A percentile compares a stretch with the other conserved stretches of the same genome.
phyloP scores from a whole-genome alignment of 2,888 invertebrate genomes.

The Rapana venosa region DNA sequence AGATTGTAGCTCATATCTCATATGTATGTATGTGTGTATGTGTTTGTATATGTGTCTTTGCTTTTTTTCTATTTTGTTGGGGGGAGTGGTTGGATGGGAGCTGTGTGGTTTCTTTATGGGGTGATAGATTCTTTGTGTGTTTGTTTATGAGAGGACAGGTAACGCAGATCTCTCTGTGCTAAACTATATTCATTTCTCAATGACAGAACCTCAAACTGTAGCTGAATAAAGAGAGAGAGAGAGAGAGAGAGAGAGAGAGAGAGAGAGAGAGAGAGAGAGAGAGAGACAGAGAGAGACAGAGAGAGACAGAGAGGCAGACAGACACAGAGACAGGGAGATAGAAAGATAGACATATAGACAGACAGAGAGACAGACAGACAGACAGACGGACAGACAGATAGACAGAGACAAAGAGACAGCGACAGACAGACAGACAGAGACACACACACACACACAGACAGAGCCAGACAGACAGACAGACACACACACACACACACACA shows the following conservation, averaged over 20 bases:
- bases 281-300: fast-evolving
- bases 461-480: background rate
- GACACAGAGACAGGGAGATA: background rate
- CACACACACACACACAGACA: background rate
- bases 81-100: background rate
- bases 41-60: background rate
- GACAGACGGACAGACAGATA: background rate
- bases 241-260: background rate
- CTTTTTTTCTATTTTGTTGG: background rate
- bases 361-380: background rate
- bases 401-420: background rate
- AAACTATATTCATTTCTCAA: background rate
- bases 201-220: background rate
- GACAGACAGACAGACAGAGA: background rate
- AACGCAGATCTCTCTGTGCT: background rate
- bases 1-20: background rate
- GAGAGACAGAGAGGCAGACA: background rate
- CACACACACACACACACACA: background rate
- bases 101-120: background rate
- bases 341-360: background rate
- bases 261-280: background rate
- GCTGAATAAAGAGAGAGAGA: background rate
- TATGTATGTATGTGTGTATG: background rate
- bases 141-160: background rate
- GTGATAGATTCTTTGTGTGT: background rate